Conservation (phyloP, 1,140 invertebrate genomes). For the Paracyclopina nana region DNA sequence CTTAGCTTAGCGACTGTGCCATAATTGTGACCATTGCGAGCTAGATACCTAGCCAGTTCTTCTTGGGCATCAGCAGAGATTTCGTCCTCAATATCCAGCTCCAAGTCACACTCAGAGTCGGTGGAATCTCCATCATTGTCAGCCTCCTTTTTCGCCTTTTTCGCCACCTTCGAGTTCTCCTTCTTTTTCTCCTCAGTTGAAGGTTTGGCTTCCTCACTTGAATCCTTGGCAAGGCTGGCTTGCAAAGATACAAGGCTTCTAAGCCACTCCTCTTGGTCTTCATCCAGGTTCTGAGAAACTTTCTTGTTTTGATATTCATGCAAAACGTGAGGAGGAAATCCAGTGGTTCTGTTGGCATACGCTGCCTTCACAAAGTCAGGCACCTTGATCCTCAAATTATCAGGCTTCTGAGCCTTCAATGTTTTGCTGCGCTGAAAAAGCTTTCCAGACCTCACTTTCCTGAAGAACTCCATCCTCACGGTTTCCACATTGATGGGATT, state of each 20-base stretch:
- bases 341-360: background rate
- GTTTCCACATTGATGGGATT: slow-evolving; percentile 59
- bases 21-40: background rate
- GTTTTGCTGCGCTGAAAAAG: background rate
- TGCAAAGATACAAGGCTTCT: background rate
- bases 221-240: no score
- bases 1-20: background rate
- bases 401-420: background rate
- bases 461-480: slow-evolving; percentile 61
- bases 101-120: background rate
- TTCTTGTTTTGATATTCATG: no score
- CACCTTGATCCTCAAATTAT: background rate
- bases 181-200: no score
- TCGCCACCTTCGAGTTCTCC: no score
- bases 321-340: no score
- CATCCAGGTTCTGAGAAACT: background rate
- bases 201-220: no score
- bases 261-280: background rate
- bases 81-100: slow-evolving; percentile 4
- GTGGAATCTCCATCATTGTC: no score
- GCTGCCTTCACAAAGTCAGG: background rate
- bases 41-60: background rate
- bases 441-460: slow-evolving; percentile 29
- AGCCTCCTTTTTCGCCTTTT: no score
- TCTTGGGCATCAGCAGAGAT: background rate